A percentile compares a stretch with the other conserved stretches of the same genome.
Conservation (phyloP, 2,888 invertebrate genomes). For the Eupithecia subumbrata region DNA sequence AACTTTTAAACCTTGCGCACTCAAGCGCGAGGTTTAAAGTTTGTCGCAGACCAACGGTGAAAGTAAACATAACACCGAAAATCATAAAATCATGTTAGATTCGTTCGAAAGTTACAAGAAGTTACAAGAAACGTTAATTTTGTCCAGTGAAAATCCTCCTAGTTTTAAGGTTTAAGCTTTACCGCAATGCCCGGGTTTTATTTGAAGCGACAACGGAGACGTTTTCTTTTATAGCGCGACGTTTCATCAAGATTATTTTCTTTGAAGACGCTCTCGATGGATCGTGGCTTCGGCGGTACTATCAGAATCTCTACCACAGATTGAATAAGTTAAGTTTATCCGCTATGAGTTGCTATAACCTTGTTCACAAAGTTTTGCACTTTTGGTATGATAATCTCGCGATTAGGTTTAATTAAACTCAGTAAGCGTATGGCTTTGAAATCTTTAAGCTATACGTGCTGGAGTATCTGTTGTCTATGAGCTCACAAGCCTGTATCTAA, state of each 20-base stretch:
- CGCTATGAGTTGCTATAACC: not conserved
- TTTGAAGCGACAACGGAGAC: slow-evolving; percentile 52
- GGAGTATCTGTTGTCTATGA: not conserved
- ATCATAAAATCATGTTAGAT: not conserved
- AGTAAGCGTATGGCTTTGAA: not conserved
- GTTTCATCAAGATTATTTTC: slow-evolving; percentile 78
- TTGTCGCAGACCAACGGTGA: not conserved
- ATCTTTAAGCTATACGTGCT: not conserved
- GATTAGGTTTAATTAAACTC: not conserved
- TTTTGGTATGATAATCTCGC: not conserved
- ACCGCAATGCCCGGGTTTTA: slow-evolving; percentile 1
- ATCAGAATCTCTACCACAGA: slow-evolving; percentile 6
- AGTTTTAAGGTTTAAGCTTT: not conserved
- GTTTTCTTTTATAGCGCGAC: slow-evolving; percentile 70
- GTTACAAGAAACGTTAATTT: slow-evolving; percentile 1
- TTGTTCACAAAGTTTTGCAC: slow-evolving; percentile 4
- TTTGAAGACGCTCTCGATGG: slow-evolving; percentile 64
- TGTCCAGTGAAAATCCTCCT: not conserved
- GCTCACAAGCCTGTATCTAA: no score
- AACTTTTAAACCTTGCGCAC: no score
- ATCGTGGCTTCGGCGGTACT: slow-evolving; percentile 50
- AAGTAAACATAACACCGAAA: not conserved
- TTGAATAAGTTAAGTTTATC: slow-evolving; percentile 1
- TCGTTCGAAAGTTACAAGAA: not conserved
- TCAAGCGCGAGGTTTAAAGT: no score